phyloP scores from a whole-genome alignment of 2,888 invertebrate genomes.

The Diploptera punctata region DNA sequence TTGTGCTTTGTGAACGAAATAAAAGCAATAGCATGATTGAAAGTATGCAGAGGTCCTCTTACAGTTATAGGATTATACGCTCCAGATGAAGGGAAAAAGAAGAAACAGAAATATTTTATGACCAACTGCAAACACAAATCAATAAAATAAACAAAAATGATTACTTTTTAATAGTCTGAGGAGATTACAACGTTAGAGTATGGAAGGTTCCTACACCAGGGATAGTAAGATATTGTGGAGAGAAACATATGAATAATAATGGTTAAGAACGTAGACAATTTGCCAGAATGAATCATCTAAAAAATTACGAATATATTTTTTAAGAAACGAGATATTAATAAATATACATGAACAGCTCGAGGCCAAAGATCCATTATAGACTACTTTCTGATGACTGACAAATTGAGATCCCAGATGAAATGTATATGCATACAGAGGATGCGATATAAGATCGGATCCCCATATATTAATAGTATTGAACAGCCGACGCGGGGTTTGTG shows the following conservation, averaged over 20 bases:
- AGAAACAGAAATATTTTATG: background rate
- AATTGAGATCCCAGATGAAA: background rate
- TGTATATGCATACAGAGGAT: background rate
- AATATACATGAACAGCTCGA: background rate
- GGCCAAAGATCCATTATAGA: background rate
- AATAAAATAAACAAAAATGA: background rate
- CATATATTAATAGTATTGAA: background rate
- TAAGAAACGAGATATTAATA: constrained; percentile 1
- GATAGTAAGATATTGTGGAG: background rate
- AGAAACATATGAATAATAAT: background rate
- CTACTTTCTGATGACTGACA: background rate
- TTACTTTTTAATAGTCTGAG: background rate
- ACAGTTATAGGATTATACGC: background rate
- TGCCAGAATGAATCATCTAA: background rate
- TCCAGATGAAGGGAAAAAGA: background rate
- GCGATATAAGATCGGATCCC: background rate
- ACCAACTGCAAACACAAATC: background rate
- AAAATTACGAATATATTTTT: background rate
- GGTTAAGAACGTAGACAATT: background rate
- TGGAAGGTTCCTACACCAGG: background rate
- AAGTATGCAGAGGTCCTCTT: background rate
- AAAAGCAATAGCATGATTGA: background rate
- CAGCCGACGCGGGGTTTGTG: too few species aligned
- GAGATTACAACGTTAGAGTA: background rate
- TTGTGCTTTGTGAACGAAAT: background rate